A percentile compares a stretch with the other conserved stretches of the same genome.
phyloP scores from a whole-genome alignment of 2,888 invertebrate genomes.

The Scaptodrosophila latifasciaeformis region DNA sequence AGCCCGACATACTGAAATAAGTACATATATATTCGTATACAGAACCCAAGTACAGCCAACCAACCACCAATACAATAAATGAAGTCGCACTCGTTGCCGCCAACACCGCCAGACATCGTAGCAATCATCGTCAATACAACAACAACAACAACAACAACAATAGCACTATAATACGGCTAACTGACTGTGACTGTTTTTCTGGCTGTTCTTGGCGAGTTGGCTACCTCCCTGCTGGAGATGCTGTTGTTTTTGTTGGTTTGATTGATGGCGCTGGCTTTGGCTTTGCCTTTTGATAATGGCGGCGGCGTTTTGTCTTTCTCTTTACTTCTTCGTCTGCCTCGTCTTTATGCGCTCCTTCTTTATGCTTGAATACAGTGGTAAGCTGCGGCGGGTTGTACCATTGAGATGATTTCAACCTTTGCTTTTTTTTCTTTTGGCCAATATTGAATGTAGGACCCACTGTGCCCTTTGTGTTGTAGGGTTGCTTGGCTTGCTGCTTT shows the following conservation, averaged over 20 bases:
- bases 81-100: constrained; percentile 46
- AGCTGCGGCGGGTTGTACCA: constrained; percentile 51
- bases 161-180: constrained; percentile 29
- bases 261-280: constrained; percentile 58
- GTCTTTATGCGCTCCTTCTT: neutral
- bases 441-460: constrained; percentile 3
- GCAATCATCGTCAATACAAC: constrained; percentile 63
- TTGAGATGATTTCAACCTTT: constrained; percentile 42
- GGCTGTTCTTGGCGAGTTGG: neutral
- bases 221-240: constrained; percentile 11
- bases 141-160: constrained; percentile 25
- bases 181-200: constrained; percentile 11
- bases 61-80: constrained; percentile 34
- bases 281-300: constrained; percentile 62
- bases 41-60: constrained; percentile 56
- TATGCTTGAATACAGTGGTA: constrained; percentile 39
- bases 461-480: too few relatives aligned
- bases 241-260: constrained; percentile 51
- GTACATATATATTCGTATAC: neutral
- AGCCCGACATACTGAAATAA: too few relatives aligned
- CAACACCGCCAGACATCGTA: constrained; percentile 46
- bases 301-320: constrained; percentile 28
- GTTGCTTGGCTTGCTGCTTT: constrained; percentile 15
- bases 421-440: neutral
- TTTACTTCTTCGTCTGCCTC: too few relatives aligned